Evolutionary conservation across 2,797 vertebrate genomes (phyloP), one percentile per base, ranked within the genome.

Genomic region (Esox lucius): DNA sequence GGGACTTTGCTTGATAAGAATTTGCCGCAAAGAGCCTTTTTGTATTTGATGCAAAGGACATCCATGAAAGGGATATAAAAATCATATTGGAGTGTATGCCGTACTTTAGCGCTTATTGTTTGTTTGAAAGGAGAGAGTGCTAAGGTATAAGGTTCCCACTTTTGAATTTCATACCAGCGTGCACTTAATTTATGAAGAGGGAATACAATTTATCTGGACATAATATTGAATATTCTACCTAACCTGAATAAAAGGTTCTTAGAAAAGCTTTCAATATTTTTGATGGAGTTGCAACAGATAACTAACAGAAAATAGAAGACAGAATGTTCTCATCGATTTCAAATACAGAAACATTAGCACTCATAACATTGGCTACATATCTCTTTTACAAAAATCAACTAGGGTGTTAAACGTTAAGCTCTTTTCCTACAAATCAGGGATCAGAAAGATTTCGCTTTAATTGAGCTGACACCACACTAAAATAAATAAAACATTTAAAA

Each of bases 41-140:
- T 77, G 70, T 85, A 80, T 84, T 78, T 75, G 70, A 70, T 78
- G 80, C 78, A 83, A 83, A 83, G 79, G 76, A 82, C 84, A 83
- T 80, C 85, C 72, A 85, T 86, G 82, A 87, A 83, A 84, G 64
- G 70, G 68, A 82, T 82, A 77, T 83, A 78, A 75, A 81, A 83
- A 76, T 74, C 73, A 42, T 73, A 56, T 67, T n/a, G 6, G 42
- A 70, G 70, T 15, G 39, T 46, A 62, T 70, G 17, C 72, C 74
- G 68, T 77, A 64, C 61, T 72, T n/a, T 4, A 59, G 17, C 79
- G n/a, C 70, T 64, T 72, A 75, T 71, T 81, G 73, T 84, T 74
- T 81, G 76, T 71, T 15, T 74, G 61, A 77, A 48, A 19, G n/a
- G 64, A 19, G 62, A 68, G 39, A 65, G 13, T 22, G 39, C 48